These are phyloP conservation scores for Ictalurus punctatus DNA, from an alignment of 2,113 vertebrate species.

Conservation along the genomic window DNA sequence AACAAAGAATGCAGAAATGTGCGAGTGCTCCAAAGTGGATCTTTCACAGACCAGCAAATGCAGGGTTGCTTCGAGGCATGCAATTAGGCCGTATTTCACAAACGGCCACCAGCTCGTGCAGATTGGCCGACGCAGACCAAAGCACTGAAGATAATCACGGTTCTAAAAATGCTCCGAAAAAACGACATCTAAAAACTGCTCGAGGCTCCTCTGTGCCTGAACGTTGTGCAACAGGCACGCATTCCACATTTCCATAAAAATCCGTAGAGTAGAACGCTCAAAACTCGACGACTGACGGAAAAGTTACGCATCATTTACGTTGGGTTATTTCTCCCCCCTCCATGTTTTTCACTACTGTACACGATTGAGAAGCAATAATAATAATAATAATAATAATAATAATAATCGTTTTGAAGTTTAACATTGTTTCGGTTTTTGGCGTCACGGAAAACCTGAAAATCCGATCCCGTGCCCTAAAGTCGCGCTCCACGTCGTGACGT, in stretches of 20 bases:
- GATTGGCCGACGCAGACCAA: constrained; percentile 17
- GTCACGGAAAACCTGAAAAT: neutral
- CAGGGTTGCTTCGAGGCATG: constrained; percentile 24
- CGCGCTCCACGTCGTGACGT: neutral
- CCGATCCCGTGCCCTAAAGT: neutral
- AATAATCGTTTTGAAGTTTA: neutral
- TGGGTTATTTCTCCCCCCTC: neutral
- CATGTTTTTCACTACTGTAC: neutral
- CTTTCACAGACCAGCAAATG: constrained; percentile 30
- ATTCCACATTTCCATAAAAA: constrained; percentile 18
- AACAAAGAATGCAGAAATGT: constrained; percentile 37
- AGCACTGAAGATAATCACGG: constrained; percentile 29
- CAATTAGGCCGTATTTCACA: constrained; percentile 22
- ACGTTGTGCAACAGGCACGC: neutral
- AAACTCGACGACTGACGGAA: neutral
- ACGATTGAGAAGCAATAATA: neutral
- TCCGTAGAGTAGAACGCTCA: neutral
- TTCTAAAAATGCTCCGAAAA: constrained; percentile 14
- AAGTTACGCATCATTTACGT: neutral
- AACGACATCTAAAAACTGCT: constrained; percentile 16
- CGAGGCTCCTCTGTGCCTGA: constrained; percentile 9
- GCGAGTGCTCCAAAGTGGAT: constrained; percentile 22
- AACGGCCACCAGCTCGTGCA: constrained; percentile 1
- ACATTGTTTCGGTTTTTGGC: neutral
- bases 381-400: no score